Conservation (phyloP, 2,797 vertebrate species). For the Meda fulgida region DNA sequence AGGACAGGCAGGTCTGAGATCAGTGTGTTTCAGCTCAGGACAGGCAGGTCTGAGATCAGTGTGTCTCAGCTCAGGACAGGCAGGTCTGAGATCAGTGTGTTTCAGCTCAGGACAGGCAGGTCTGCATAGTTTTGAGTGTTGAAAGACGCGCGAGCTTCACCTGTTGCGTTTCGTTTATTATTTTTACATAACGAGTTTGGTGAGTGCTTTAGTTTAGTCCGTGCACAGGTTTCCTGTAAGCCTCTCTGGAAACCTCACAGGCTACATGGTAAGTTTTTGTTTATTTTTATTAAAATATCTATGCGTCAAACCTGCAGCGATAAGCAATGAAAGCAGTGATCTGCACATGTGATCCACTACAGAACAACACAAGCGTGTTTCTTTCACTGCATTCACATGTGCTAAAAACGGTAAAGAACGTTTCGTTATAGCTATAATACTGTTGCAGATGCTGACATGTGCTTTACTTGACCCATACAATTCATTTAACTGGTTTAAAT, state of each 20-base stretch:
- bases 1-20: too few species aligned
- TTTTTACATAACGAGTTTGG: conserved; percentile 1
- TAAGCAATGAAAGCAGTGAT: not conserved
- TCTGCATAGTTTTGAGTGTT: conserved; percentile 36
- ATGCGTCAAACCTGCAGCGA: not conserved
- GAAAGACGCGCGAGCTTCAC: not conserved
- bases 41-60: too few species aligned
- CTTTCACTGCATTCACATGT: not conserved
- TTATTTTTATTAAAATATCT: not conserved
- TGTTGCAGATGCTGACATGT: not conserved
- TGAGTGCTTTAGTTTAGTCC: not conserved
- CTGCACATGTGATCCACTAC: too few species aligned
- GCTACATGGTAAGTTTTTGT: not conserved
- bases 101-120: conserved; percentile 18
- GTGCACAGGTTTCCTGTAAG: not conserved
- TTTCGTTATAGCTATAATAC: not conserved
- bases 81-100: too few species aligned
- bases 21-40: too few species aligned
- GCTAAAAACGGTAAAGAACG: too few species aligned
- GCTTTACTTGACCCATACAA: fast-evolving
- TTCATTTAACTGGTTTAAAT: not conserved
- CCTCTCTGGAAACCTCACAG: not conserved
- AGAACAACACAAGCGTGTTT: too few species aligned
- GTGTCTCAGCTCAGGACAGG: too few species aligned
- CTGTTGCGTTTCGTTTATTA: not conserved